These are phyloP conservation scores for Neosilurus mollespiculum DNA, from an alignment of 2,797 vertebrate species.

Conservation along the genomic window DNA sequence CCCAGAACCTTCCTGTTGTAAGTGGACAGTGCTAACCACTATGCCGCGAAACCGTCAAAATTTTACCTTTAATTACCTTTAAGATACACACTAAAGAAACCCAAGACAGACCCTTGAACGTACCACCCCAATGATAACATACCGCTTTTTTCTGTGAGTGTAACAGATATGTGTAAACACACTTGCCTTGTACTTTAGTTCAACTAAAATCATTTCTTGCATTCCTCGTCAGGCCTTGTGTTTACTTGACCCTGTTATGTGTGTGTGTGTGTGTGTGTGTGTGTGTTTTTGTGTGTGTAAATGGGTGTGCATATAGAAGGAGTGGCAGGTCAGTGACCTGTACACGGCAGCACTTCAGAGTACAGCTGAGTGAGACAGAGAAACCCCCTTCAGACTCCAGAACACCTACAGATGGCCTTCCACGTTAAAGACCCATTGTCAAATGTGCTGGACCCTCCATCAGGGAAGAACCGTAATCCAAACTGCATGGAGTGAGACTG, in stretches of 20 bases:
- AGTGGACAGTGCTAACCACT: no score
- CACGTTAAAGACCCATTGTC: constrained; percentile 56
- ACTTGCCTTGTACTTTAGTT: background rate
- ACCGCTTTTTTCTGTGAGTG: background rate
- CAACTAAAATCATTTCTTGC: background rate
- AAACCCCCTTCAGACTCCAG: constrained; percentile 63
- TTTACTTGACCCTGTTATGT: constrained; percentile 25
- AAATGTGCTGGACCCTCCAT: constrained; percentile 25
- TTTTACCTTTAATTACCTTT: background rate
- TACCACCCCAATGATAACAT: background rate
- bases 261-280: constrained; percentile 10
- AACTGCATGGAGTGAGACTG: constrained; percentile 31
- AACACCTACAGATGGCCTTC: constrained; percentile 73
- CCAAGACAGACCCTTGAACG: background rate
- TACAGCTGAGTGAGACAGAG: constrained; percentile 65
- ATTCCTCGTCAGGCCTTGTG: constrained; percentile 23
- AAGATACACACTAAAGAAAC: background rate
- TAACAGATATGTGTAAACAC: background rate
- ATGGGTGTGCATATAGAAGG: constrained; percentile 52
- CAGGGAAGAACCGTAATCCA: constrained; percentile 39
- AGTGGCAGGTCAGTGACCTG: constrained; percentile 66
- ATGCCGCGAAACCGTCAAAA: no score
- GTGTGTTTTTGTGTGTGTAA: constrained; percentile 24
- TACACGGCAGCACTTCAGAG: constrained; percentile 65
- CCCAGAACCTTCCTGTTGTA: no score